These are phyloP conservation scores for Fulmarus glacialis DNA, from an alignment of 2,113 vertebrate genomes.

Conservation along the genomic window DNA sequence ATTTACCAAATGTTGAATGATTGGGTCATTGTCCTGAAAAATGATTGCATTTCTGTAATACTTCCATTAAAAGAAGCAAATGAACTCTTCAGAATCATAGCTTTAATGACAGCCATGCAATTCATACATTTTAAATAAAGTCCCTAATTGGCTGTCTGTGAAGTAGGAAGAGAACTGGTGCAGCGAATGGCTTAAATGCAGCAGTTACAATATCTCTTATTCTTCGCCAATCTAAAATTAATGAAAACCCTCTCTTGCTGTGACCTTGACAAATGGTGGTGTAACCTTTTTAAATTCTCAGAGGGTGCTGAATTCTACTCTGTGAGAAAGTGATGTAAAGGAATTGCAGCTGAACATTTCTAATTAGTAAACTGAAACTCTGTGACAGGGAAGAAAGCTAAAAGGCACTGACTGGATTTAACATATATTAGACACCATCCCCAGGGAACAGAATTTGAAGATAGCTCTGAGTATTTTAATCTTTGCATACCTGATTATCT, in stretches of 20 bases:
- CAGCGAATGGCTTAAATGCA: conserved; percentile 25
- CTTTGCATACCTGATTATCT: neutral
- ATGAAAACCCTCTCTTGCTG: conserved; percentile 49
- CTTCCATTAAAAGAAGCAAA: conserved; percentile 3
- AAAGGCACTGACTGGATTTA: conserved; percentile 52
- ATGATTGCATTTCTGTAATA: neutral
- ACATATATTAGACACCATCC: conserved; percentile 29
- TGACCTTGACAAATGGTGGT: conserved; percentile 61
- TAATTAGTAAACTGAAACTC: conserved; percentile 61
- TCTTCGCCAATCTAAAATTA: conserved; percentile 61
- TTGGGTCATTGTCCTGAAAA: conserved; percentile 5
- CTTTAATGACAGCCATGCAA: conserved; percentile 1
- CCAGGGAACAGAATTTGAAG: conserved; percentile 9
- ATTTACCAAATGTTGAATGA: conserved; percentile 39
- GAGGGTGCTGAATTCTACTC: conserved; percentile 17
- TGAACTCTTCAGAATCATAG: conserved; percentile 7
- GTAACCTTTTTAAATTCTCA: conserved; percentile 35
- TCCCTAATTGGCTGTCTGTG: conserved; percentile 12
- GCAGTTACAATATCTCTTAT: conserved; percentile 52
- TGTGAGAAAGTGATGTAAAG: conserved; percentile 27
- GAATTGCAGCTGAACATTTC: conserved; percentile 50
- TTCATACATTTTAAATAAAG: conserved; percentile 52
- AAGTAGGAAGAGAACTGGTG: neutral
- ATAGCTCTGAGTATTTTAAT: conserved; percentile 25
- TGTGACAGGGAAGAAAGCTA: conserved; percentile 40